Percentiles rank a stretch among this genome's conserved stretches.
Evolutionary conservation across 2,113 vertebrate species (phyloP).

Genomic region (Agapornis roseicollis): DNA sequence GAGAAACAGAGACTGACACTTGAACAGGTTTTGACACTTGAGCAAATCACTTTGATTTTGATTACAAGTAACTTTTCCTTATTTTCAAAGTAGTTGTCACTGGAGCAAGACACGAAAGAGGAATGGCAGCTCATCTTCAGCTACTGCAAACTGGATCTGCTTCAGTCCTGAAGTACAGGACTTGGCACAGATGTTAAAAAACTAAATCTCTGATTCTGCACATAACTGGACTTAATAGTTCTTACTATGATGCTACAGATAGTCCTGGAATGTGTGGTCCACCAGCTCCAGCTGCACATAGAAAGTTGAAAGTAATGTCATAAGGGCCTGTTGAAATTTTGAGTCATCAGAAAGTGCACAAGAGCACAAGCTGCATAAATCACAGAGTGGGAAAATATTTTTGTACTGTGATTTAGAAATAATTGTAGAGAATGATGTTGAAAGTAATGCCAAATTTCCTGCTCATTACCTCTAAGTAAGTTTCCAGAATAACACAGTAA

Average conservation of each 20-base stretch:
- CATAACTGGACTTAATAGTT: slow-evolving; percentile 1
- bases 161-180: not conserved
- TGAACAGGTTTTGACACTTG: not conserved
- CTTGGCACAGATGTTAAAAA: not conserved
- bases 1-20: not conserved
- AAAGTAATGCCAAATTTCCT: slow-evolving; percentile 58
- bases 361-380: slow-evolving; percentile 55
- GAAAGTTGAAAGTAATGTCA: slow-evolving; percentile 22
- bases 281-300: slow-evolving; percentile 31
- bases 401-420: slow-evolving; percentile 53
- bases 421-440: slow-evolving; percentile 53
- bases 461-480: slow-evolving; percentile 55
- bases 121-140: not conserved
- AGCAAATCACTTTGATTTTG: not conserved
- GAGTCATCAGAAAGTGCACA: slow-evolving; percentile 49
- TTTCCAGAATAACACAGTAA: slow-evolving; percentile 46
- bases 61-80: not conserved
- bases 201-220: not conserved
- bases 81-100: not conserved
- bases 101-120: not conserved
- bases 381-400: slow-evolving; percentile 54
- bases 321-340: slow-evolving; percentile 52
- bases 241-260: not conserved
- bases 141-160: not conserved
- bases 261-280: not conserved